Conservation (phyloP, 1,140 invertebrate species). For the Euglossa dilemma region DNA sequence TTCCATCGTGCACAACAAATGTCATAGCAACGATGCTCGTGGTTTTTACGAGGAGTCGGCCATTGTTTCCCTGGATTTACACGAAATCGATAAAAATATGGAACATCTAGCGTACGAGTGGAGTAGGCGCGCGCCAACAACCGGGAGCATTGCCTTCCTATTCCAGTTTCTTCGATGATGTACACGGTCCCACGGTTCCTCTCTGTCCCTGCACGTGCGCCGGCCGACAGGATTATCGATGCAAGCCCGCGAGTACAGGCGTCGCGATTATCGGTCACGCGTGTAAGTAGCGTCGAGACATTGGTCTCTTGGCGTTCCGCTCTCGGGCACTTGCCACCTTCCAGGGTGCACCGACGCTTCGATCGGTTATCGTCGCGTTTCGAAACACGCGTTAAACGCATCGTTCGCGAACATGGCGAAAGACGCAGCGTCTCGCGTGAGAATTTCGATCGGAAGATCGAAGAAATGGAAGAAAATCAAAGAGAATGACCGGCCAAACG, state of each 20-base stretch:
- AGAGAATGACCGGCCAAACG: too few species aligned
- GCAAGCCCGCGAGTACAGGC: background rate
- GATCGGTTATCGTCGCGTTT: background rate
- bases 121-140: conserved; percentile 49
- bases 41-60: conserved; percentile 71
- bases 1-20: conserved; percentile 42
- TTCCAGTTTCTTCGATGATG: conserved; percentile 63
- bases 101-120: conserved; percentile 67
- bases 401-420: too few species aligned
- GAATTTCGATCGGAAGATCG: too few species aligned
- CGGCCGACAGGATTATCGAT: conserved; percentile 37
- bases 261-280: background rate
- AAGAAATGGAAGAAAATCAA: too few species aligned
- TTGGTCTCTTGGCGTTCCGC: background rate
- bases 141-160: conserved; percentile 51
- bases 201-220: background rate
- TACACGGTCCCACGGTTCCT: conserved; percentile 54
- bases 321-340: background rate
- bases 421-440: too few species aligned
- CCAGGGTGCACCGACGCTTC: background rate
- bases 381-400: too few species aligned
- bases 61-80: conserved; percentile 76
- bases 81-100: conserved; percentile 80
- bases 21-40: conserved; percentile 52
- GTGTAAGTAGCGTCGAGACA: background rate